These are phyloP conservation scores for Thalpophila matura DNA, from an alignment of 2,888 invertebrate species.

Conservation along the genomic window DNA sequence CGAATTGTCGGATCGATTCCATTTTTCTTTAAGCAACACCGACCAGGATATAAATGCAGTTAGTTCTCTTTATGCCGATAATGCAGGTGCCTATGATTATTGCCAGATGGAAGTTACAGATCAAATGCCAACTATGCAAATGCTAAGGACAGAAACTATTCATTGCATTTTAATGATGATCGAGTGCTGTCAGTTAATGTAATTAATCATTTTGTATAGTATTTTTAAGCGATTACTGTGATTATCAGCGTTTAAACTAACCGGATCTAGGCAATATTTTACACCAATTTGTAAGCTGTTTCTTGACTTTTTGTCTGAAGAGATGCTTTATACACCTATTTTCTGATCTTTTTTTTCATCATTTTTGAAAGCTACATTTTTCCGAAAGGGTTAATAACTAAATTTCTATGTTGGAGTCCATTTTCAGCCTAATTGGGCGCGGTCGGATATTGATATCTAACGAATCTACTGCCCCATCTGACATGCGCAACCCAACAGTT, in stretches of 20 bases:
- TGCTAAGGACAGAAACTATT: conserved; percentile 19
- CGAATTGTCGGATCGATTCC: neutral
- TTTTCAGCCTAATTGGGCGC: conserved; percentile 10
- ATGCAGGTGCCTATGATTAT: neutral
- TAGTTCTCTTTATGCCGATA: neutral
- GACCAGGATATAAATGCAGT: too few species aligned
- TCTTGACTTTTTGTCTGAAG: too few species aligned
- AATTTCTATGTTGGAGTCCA: too few species aligned
- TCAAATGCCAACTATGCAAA: conserved; percentile 43
- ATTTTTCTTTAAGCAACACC: conserved; percentile 5
- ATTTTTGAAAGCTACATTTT: too few species aligned
- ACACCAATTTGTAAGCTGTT: too few species aligned
- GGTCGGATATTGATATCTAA: conserved; percentile 21
- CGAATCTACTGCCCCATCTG: conserved; percentile 10
- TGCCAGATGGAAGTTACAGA: conserved; percentile 14
- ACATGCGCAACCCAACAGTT: conserved; percentile 7
- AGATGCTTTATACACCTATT: too few species aligned
- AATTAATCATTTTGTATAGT: neutral
- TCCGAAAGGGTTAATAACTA: too few species aligned
- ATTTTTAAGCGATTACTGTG: too few species aligned
- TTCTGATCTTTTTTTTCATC: too few species aligned
- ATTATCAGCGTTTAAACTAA: too few species aligned
- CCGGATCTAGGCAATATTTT: too few species aligned
- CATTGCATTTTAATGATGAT: conserved; percentile 23
- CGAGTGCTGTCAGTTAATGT: neutral